Base-by-base conservation (phyloP, 2,888 invertebrate species). In the Caenorhabditis macrosperma region DNA sequence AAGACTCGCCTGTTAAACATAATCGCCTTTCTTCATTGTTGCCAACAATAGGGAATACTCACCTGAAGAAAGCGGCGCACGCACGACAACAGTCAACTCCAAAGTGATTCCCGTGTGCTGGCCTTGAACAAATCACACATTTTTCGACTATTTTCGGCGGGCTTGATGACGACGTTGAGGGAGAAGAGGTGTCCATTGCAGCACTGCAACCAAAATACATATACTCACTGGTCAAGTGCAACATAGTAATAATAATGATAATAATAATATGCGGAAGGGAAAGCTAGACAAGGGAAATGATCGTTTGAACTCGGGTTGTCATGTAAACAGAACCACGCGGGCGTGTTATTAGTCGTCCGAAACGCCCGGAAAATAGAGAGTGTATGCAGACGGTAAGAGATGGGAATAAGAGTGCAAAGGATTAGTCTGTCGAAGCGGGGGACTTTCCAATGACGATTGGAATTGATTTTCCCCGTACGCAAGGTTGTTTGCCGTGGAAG, bases 71-170 rank as follows among this genome's bases (percentile, higher is more conserved):
- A 3, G 50, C 50, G 6, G 50, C 50, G 26, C 50, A 50, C 3
- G 50, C 50, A 10, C 50, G 20, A 26, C 50, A 50, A 12, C 50
- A 50, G 9, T 50, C 33, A 2, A 20, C 61, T 17, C 61, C 61
- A 20, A 61, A 61, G 22, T 61, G 61, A 26, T 61, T 61, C 4
- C 61, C 61, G 30, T 61, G 61, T 5, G 61, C 46, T 17, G 61
- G 46, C 22, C 28, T 1, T 9, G 2, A 48, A 61, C 61, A 61
- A 17, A 61, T 17, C 9, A 30, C 28, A 61, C 61, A 61, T 9
- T 44, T 46, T 15, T 44, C 44, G 6, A 26, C 15, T 2, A 12
- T 1, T 10, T 12, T 24, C 2, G 50, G 50, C 12, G 50, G 24
- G 26, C 50, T 50, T 2, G 7, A 5, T 20, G 46, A 46, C 4